phyloP scores from a whole-genome alignment of 1,140 invertebrate species.

The Amyelois transitella region DNA sequence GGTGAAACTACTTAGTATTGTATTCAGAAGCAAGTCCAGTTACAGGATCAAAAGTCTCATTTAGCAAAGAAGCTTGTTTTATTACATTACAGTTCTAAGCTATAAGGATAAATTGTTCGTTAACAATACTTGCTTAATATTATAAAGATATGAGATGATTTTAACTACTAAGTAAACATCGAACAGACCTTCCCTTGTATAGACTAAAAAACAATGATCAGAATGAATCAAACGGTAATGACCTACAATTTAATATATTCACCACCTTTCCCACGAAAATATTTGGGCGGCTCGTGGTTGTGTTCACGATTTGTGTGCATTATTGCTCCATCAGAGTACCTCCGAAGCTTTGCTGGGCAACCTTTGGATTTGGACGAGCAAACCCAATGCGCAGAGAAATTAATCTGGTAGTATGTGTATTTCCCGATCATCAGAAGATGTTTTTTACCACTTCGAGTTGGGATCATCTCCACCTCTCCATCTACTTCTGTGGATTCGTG shows the following conservation, averaged over 20 bases:
- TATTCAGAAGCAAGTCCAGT: no score
- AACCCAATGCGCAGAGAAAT: conserved; percentile 33
- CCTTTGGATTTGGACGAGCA: conserved; percentile 28
- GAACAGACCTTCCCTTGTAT: no score
- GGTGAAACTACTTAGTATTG: no score
- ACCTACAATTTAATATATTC: conserved; percentile 18
- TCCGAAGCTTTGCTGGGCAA: conserved; percentile 6
- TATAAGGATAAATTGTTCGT: no score
- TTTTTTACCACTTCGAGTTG: conserved; percentile 39
- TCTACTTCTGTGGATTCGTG: no score
- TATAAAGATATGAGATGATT: no score
- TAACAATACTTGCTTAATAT: no score
- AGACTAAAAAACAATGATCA: no score
- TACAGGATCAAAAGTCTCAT: no score
- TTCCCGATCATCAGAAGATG: conserved; percentile 43
- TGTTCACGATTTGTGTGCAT: conserved; percentile 17
- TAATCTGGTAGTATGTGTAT: conserved; percentile 48
- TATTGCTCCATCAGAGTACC: conserved; percentile 8
- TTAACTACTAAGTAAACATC: no score
- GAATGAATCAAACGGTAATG: not conserved
- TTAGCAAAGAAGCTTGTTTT: no score
- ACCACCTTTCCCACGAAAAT: conserved; percentile 15
- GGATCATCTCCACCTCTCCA: conserved; percentile 31
- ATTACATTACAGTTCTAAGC: no score
- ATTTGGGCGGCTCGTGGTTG: conserved; percentile 26